These are phyloP conservation scores for Tenualosa ilisha DNA, from an alignment of 2,797 vertebrate species.

Conservation along the genomic window DNA sequence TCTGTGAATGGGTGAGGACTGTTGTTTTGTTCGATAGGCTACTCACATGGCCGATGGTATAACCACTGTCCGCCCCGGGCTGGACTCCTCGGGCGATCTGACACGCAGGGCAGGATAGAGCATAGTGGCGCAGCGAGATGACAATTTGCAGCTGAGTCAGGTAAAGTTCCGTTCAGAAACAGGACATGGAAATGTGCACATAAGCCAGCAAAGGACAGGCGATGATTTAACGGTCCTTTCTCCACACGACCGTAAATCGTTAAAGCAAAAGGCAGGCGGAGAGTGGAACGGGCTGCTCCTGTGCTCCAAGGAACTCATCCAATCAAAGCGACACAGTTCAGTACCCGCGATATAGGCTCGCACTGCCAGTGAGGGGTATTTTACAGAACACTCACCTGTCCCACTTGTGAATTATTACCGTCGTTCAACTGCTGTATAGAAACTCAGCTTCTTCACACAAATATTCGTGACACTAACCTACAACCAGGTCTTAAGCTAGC, in stretches of 20 bases:
- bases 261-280: constrained; percentile 36
- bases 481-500: too few relatives aligned
- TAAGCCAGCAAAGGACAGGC: not conserved
- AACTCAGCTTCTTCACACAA: not conserved
- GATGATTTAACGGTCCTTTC: constrained; percentile 39
- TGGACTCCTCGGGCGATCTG: not conserved
- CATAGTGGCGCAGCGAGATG: constrained; percentile 11
- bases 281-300: not conserved
- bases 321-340: constrained; percentile 39
- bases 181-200: not conserved
- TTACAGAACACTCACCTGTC: constrained; percentile 45
- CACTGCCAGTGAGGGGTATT: not conserved
- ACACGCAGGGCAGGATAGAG: not conserved
- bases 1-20: not conserved
- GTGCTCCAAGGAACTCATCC: constrained; percentile 32
- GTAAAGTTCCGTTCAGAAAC: constrained; percentile 27
- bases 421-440: constrained; percentile 18
- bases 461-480: too few relatives aligned
- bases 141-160: constrained; percentile 10
- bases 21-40: not conserved
- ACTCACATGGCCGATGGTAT: constrained; percentile 30
- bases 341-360: not conserved
- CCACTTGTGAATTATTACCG: not conserved
- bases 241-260: constrained; percentile 33
- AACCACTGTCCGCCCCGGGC: not conserved